phyloP scores from a whole-genome alignment of 2,797 vertebrate genomes.

The Catostomus latipinnis region DNA sequence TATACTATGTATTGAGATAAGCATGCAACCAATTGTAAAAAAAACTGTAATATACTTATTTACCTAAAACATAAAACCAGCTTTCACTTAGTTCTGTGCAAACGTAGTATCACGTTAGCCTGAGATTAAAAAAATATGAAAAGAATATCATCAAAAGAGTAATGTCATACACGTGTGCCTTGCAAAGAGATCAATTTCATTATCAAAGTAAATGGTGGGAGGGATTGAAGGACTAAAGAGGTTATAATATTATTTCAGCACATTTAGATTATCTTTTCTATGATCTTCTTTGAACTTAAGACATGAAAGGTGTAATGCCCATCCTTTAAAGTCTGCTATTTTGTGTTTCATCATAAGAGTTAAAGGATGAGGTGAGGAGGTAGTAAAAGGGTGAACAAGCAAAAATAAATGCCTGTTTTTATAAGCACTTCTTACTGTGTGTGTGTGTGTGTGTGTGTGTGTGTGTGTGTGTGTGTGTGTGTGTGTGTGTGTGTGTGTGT shows the following conservation, averaged over 20 bases:
- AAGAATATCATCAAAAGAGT: slow-evolving; percentile 56
- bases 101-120: too few species aligned
- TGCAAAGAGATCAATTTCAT: slow-evolving; percentile 60
- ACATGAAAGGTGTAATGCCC: slow-evolving; percentile 54
- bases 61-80: too few species aligned
- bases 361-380: slow-evolving; percentile 13
- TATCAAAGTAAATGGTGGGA: slow-evolving; percentile 70
- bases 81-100: too few species aligned
- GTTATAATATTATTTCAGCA: slow-evolving; percentile 64
- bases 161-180: slow-evolving; percentile 44
- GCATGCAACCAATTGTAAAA: too few species aligned
- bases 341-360: slow-evolving; percentile 35
- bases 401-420: slow-evolving; percentile 69
- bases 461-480: neutral
- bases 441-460: neutral
- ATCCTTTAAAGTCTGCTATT: slow-evolving; percentile 41
- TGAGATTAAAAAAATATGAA: too few species aligned
- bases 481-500: slow-evolving; percentile 8
- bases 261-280: slow-evolving; percentile 57
- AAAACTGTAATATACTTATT: too few species aligned
- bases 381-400: slow-evolving; percentile 48
- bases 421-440: slow-evolving; percentile 64
- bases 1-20: too few species aligned
- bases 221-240: slow-evolving; percentile 56
- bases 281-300: slow-evolving; percentile 63